Conservation (phyloP, 2,113 vertebrate genomes). For the Trochalopteron elliotii region DNA sequence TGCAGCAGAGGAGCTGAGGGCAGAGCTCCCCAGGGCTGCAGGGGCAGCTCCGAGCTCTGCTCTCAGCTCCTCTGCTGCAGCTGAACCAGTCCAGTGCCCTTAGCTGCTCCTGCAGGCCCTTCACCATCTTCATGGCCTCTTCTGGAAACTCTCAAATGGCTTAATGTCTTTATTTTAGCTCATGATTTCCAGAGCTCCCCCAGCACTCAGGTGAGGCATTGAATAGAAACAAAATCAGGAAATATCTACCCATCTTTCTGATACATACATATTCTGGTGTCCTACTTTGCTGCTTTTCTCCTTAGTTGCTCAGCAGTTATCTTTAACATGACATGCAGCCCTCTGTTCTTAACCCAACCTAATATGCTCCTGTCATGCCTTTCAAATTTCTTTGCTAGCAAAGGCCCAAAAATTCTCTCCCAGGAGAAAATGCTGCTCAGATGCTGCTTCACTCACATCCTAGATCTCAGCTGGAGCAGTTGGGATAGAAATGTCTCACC, state of each 20-base stretch:
- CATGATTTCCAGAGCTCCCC: not conserved
- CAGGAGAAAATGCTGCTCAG: not conserved
- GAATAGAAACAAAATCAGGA: not conserved
- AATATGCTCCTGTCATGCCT: not conserved
- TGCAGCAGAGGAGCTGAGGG: too few species aligned
- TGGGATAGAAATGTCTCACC: not conserved
- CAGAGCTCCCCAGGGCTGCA: too few species aligned
- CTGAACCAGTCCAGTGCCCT: not conserved
- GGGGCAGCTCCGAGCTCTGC: too few species aligned
- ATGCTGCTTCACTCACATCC: not conserved
- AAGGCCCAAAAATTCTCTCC: slow-evolving; percentile 2
- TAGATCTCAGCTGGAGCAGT: not conserved
- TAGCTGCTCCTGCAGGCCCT: not conserved
- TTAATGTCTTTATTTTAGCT: not conserved
- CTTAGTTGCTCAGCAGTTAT: not conserved
- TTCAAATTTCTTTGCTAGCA: not conserved
- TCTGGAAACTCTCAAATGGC: not conserved
- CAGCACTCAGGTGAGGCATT: not conserved
- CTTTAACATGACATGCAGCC: not conserved
- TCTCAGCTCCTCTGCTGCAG: not conserved
- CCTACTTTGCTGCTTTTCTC: not conserved
- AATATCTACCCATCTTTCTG: not conserved
- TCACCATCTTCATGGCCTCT: too few species aligned
- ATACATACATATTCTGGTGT: not conserved
- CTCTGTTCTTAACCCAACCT: not conserved